A percentile compares a stretch with the other conserved stretches of the same genome.
These are phyloP conservation scores for Epinotia bilunana DNA, from an alignment of 2,888 invertebrate genomes.

Conservation along the genomic window DNA sequence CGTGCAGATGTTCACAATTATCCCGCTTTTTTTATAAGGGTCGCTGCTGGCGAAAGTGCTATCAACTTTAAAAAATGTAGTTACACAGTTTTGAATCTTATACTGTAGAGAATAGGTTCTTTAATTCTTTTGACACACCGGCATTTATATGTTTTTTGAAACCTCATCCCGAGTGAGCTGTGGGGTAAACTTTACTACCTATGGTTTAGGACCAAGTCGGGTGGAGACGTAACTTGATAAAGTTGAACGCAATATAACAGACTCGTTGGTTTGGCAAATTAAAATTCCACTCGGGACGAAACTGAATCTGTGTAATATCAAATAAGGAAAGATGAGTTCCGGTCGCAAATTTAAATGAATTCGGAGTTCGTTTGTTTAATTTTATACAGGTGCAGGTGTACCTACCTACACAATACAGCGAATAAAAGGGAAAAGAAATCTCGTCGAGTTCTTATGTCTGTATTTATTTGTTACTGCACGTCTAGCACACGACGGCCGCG, in stretches of 20 bases:
- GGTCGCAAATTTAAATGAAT: constrained; percentile 37
- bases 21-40: constrained; percentile 54
- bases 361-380: constrained; percentile 33
- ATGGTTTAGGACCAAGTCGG: constrained; percentile 22
- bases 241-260: constrained; percentile 30
- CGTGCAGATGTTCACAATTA: constrained; percentile 77
- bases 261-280: constrained; percentile 28
- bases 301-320: constrained; percentile 28
- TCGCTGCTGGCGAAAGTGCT: constrained; percentile 55
- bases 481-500: too few relatives aligned
- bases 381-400: constrained; percentile 14
- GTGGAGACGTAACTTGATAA: constrained; percentile 25
- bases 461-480: too few relatives aligned
- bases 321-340: constrained; percentile 39
- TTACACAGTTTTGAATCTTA: constrained; percentile 7
- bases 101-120: neutral
- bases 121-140: neutral
- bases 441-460: neutral
- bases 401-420: constrained; percentile 6
- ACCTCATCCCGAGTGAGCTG: constrained; percentile 6
- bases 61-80: neutral
- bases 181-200: constrained; percentile 36
- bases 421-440: constrained; percentile 15
- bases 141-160: constrained; percentile 21
- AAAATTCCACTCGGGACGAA: constrained; percentile 34